A percentile compares a stretch with the other conserved stretches of the same genome.
Conservation (phyloP, 2,113 vertebrate genomes). For the Euleptes europaea region DNA sequence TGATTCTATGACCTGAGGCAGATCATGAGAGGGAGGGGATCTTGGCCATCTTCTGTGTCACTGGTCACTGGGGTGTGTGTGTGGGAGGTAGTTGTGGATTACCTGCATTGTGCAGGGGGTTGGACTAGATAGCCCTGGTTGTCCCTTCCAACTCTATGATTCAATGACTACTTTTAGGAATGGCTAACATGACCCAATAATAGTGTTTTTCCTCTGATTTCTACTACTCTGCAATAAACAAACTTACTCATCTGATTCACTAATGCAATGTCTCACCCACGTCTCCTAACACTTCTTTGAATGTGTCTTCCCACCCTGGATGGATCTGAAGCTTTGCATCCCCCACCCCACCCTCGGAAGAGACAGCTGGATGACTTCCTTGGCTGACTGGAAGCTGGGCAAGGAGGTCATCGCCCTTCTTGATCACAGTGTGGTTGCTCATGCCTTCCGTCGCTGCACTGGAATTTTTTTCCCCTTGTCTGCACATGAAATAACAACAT, state of each 20-base stretch:
- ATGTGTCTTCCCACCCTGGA: background rate
- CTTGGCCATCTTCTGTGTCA: no score
- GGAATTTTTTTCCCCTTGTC: constrained; percentile 18
- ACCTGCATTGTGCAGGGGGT: no score
- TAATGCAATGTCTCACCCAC: constrained; percentile 20
- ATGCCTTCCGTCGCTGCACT: constrained; percentile 22
- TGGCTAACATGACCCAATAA: constrained; percentile 49
- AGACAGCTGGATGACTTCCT: constrained; percentile 32
- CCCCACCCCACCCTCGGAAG: background rate
- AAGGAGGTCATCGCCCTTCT: constrained; percentile 6
- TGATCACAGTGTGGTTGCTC: constrained; percentile 30
- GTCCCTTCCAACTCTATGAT: no score
- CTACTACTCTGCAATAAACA: constrained; percentile 45
- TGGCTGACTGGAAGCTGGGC: background rate
- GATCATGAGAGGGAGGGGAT: no score
- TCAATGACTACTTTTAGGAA: constrained; percentile 47
- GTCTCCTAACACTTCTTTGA: constrained; percentile 23
- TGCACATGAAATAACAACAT: constrained; percentile 41
- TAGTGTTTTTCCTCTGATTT: constrained; percentile 45
- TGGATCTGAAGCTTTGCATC: constrained; percentile 9
- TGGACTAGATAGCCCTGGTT: no score
- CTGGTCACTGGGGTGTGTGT: no score
- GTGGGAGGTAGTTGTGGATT: no score
- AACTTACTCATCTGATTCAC: constrained; percentile 25
- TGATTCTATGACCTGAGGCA: no score